Evolutionary conservation across 2,888 invertebrate species (phyloP).

Genomic region (Eugnorisma glareosa): DNA sequence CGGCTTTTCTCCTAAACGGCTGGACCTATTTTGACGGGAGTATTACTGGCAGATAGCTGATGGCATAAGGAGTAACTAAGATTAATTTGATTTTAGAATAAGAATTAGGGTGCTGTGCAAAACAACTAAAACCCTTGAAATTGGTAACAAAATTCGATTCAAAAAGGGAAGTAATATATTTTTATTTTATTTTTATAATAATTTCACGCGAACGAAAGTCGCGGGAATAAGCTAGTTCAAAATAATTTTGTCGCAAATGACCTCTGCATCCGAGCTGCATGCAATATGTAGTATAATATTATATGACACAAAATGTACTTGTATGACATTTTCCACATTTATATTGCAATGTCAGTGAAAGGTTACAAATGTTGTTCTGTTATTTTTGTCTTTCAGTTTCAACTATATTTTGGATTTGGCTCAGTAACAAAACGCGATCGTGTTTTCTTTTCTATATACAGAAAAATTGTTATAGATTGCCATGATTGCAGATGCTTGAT

Average conservation of each 20-base stretch:
- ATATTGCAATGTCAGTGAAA: conserved; percentile 56
- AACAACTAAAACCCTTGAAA: too few relatives aligned
- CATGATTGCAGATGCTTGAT: too few relatives aligned
- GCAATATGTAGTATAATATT: neutral
- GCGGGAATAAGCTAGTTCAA: neutral
- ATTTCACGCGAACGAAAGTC: too few relatives aligned
- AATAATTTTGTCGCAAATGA: neutral
- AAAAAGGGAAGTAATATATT: too few relatives aligned
- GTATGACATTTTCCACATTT: conserved; percentile 12
- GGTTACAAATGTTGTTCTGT: conserved; percentile 41
- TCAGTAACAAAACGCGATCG: conserved; percentile 36
- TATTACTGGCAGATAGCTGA: too few relatives aligned
- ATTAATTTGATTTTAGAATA: too few relatives aligned
- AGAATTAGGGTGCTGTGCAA: too few relatives aligned
- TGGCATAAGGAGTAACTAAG: too few relatives aligned
- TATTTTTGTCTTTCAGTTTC: conserved; percentile 41
- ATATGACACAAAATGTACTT: conserved; percentile 1
- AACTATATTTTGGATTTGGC: conserved; percentile 43
- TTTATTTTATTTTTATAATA: too few relatives aligned
- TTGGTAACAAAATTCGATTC: too few relatives aligned
- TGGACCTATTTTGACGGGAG: too few relatives aligned
- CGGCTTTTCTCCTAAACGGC: too few relatives aligned
- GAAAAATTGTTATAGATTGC: neutral
- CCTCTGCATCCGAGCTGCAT: neutral
- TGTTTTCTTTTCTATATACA: conserved; percentile 8